phyloP scores from a whole-genome alignment of 2,113 vertebrate species.

The Solea senegalensis region DNA sequence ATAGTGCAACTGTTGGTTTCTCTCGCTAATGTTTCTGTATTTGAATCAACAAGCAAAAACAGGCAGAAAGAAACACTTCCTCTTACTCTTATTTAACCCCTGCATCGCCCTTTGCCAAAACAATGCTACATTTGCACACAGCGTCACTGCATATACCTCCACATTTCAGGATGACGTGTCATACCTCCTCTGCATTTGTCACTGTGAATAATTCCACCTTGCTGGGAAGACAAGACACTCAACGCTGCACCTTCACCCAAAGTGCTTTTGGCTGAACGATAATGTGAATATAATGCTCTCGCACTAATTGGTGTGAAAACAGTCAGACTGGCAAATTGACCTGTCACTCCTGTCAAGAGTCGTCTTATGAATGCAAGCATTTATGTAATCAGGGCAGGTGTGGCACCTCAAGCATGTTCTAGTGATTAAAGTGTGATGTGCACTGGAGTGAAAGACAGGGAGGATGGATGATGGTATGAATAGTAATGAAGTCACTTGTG shows the following conservation, averaged over 20 bases:
- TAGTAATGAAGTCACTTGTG: slow-evolving; percentile 54
- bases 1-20: too few species aligned
- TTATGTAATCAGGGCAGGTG: slow-evolving; percentile 61
- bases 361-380: slow-evolving; percentile 32
- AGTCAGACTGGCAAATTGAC: slow-evolving; percentile 44
- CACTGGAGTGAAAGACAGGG: slow-evolving; percentile 41
- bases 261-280: slow-evolving; percentile 60
- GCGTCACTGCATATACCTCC: slow-evolving; percentile 3
- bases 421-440: slow-evolving; percentile 49
- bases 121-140: slow-evolving; percentile 8
- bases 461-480: slow-evolving; percentile 35
- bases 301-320: slow-evolving; percentile 59
- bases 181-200: slow-evolving; percentile 54
- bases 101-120: neutral
- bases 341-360: slow-evolving; percentile 31
- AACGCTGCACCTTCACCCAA: slow-evolving; percentile 38
- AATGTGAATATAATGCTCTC: slow-evolving; percentile 60
- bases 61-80: too few species aligned
- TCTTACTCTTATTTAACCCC: too few species aligned
- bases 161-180: slow-evolving; percentile 40
- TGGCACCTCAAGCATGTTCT: slow-evolving; percentile 38
- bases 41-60: too few species aligned
- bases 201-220: slow-evolving; percentile 30
- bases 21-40: too few species aligned
- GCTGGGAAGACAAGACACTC: slow-evolving; percentile 40